phyloP scores from a whole-genome alignment of 92 coral and sea anemone genomes.

The Ricordea florida region DNA sequence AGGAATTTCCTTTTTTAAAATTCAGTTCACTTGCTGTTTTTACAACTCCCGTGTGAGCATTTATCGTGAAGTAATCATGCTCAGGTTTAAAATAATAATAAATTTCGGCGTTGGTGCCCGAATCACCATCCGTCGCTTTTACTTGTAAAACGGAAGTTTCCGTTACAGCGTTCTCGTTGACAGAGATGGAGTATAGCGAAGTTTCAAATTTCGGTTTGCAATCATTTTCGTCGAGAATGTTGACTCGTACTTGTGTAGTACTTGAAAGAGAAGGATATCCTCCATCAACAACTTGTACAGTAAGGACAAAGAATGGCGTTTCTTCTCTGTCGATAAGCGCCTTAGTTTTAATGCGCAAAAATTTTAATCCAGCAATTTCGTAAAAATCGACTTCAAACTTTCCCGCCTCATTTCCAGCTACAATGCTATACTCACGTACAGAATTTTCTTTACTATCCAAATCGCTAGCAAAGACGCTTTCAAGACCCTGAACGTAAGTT shows the following conservation, averaged over 20 bases:
- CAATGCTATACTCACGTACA: slow-evolving; percentile 70
- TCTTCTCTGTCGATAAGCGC: slow-evolving; percentile 84
- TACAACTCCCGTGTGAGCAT: slow-evolving; percentile 91
- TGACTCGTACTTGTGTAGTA: slow-evolving; percentile 81
- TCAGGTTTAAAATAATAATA: slow-evolving; percentile 74
- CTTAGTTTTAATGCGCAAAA: slow-evolving; percentile 79
- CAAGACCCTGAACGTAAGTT: slow-evolving; percentile 81
- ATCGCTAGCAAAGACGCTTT: slow-evolving; percentile 85
- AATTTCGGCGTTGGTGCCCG: slow-evolving; percentile 72
- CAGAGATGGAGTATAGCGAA: slow-evolving; percentile 60
- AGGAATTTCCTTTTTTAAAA: slow-evolving; percentile 74
- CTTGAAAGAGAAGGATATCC: slow-evolving; percentile 70
- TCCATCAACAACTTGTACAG: slow-evolving; percentile 82
- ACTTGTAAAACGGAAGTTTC: slow-evolving; percentile 84
- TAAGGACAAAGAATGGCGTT: slow-evolving; percentile 77
- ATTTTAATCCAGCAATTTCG: slow-evolving; percentile 75
- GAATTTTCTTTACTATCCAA: slow-evolving; percentile 77
- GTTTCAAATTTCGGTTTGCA: slow-evolving; percentile 75
- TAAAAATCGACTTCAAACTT: slow-evolving; percentile 77
- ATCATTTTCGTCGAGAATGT: slow-evolving; percentile 87
- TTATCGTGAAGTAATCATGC: slow-evolving; percentile 73
- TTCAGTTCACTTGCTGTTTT: slow-evolving; percentile 72
- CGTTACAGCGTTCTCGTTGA: slow-evolving; percentile 71
- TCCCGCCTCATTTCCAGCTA: slow-evolving; percentile 89
- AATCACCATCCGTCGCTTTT: slow-evolving; percentile 85